phyloP scores from a whole-genome alignment of 2,113 vertebrate genomes.

The Litocranius walleri region DNA sequence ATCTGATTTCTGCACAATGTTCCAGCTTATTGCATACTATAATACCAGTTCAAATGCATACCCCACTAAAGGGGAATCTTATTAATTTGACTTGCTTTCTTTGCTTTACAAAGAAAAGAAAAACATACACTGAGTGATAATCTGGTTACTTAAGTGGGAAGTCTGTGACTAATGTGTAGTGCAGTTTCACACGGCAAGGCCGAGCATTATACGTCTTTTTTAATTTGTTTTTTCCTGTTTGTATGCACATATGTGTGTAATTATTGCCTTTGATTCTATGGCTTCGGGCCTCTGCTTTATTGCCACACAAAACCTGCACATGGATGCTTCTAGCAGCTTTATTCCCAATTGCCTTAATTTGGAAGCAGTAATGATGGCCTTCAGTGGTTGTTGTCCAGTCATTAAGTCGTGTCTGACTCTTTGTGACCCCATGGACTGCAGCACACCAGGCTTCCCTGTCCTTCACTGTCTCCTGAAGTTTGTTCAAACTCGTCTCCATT shows the following conservation, averaged over 20 bases:
- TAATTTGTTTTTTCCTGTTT: background rate
- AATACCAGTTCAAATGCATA: background rate
- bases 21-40: background rate
- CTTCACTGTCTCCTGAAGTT: fast-evolving
- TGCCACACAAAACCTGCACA: background rate
- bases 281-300: constrained; percentile 28
- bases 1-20: background rate
- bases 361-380: background rate
- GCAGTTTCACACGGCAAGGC: background rate
- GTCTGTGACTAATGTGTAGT: background rate
- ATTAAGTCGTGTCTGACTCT: background rate
- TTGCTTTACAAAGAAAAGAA: background rate
- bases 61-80: background rate
- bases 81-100: background rate
- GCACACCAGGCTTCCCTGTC: background rate
- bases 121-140: background rate
- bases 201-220: background rate
- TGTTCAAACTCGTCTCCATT: background rate
- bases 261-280: background rate
- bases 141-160: background rate
- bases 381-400: background rate
- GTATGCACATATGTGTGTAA: background rate
- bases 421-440: background rate
- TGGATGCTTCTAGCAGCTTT: background rate
- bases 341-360: background rate